Evolutionary conservation across 2,888 invertebrate species (phyloP), one percentile per base, ranked within the genome.

Genomic region (Dione juno): DNA sequence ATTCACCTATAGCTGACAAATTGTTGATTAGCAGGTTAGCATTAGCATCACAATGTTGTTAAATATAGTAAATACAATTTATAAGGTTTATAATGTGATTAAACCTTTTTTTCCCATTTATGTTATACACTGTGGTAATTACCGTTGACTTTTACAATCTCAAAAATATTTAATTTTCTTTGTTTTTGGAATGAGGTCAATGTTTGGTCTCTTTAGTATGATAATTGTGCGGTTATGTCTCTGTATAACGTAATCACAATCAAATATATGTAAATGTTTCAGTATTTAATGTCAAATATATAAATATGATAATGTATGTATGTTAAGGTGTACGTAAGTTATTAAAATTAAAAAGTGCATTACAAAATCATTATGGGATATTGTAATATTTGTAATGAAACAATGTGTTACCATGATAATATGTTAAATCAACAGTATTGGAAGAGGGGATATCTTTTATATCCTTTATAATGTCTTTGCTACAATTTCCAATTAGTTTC

Each of bases 201-300:
- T 79, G 71, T 83, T 86, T 87, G 86, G 87, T 87, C 88, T 86
- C 81, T 77, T 78, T 88, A 87, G 86, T 89, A 85, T 80, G 78
- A 76, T 59, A 79, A 79, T 88, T 88, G 88, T 89, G 86, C 88
- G 85, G 43, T 45, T 43, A n/a, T 7, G n/a, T 28, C 45, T 45
- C n/a, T 28, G 21, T 45, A 21, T 45, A 43, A 43, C 0, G 6
- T 43, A 57, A 35, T n/a, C 54, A 10, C n/a, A 54, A 35, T 11
- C 54, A 54, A 35, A 14, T 9, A 10, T 28, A 28, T 28, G 52
- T 52, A 11, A 16, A 50, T 19, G 21, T 21, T 21, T 28, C 52
- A 52, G 13, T 6, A 52, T 13, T 52, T 52, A 40, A 40, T 7
- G 1, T 48, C 8, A 28, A 53, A 8, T 28, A 53, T 28, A 52